Evolutionary conservation across 2,113 vertebrate genomes (phyloP), one percentile per base, ranked within the genome.

Genomic region (Phocoena phocoena): DNA sequence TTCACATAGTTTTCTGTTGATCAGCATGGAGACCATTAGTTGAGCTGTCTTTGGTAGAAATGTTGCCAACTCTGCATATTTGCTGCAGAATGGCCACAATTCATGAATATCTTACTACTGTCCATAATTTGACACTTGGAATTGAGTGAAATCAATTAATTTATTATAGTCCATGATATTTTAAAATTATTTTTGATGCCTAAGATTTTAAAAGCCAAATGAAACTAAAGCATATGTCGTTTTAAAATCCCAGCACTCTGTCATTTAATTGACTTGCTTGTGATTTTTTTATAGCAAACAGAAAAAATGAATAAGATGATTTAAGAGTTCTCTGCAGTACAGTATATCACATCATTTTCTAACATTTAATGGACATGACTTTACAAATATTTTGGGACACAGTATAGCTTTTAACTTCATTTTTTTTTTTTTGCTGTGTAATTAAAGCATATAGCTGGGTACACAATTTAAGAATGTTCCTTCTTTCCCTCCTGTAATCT

Each of bases 241-340:
- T 96, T 93, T 87, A 71, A 97, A 96, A 90, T 89, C 58, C 68
- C 76, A 92, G 70, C 79, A 95, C 95, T 90, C 93, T 97, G 93
- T 97, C 87, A 93, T 80, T 97, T 97, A 89, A 96, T 86, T 89
- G 58, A 93, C 36, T 96, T 81, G 28, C 84, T 83, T 94, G 41
- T 74, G 38, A 63, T 70, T 86, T 90, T 96, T 96, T 55, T 15
- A 83, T 76, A 83, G 50, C 8, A 38, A 97, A 93, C 74, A 91
- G 77, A 18, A 83, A 97, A 95, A 87, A 80, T 76, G 18, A 55
- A 20, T 74, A 92, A 62, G 84, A 86, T 63, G 13, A 76, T 89
- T 77, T 91, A 36, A 74, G 26, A 90, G 31, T 85, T 92, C 50
- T 93, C 68, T 93, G 13, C 67, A 82, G 21, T 44, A 36, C 67